Evolutionary conservation across 2,888 invertebrate species (phyloP).

Genomic region (Calameuta idolon): DNA sequence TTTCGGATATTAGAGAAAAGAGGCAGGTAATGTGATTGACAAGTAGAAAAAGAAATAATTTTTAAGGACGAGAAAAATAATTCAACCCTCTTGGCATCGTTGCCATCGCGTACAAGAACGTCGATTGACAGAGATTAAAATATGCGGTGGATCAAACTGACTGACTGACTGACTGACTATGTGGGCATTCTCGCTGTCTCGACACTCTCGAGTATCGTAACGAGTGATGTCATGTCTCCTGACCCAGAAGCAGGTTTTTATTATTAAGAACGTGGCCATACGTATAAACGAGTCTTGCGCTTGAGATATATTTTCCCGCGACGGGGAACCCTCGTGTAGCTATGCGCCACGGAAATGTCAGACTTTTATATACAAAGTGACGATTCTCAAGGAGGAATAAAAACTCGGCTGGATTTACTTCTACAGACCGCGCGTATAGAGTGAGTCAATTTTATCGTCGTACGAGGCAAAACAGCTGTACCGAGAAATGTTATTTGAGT

Average conservation of each 20-base stretch:
- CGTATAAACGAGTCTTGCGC: neutral
- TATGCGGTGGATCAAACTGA: neutral
- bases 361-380: neutral
- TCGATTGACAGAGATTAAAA: neutral
- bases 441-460: neutral
- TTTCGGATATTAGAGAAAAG: neutral
- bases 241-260: neutral
- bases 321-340: neutral
- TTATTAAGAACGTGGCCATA: neutral
- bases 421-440: neutral
- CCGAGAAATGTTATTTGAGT: neutral
- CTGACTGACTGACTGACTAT: neutral
- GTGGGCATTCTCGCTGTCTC: neutral
- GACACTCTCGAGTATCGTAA: neutral
- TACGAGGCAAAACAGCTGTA: neutral
- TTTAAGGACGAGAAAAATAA: neutral
- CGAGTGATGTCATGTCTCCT: neutral
- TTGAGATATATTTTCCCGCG: neutral
- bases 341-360: neutral
- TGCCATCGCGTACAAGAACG: neutral
- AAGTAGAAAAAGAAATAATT: neutral
- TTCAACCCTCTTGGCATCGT: neutral
- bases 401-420: neutral
- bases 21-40: neutral
- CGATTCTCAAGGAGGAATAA: neutral